Percentiles rank a stretch among this genome's conserved stretches.
These are phyloP conservation scores for Scyliorhinus canicula DNA, from an alignment of 2,797 vertebrate genomes.

Conservation along the genomic window DNA sequence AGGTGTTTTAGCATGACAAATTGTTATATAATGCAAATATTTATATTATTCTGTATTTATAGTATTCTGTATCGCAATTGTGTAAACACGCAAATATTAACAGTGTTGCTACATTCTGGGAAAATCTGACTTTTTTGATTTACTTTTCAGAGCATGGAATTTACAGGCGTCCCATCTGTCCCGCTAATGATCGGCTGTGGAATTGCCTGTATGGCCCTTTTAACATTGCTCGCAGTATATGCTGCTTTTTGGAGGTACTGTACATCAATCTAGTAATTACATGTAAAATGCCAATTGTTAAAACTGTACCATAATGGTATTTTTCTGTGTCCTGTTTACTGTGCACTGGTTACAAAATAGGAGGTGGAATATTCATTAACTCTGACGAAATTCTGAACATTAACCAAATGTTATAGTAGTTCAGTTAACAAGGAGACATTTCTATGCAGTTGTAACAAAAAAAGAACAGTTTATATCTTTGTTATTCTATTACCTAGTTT, in stretches of 20 bases:
- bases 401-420: not conserved
- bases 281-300: not conserved
- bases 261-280: not conserved
- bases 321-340: not conserved
- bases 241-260: conserved; percentile 92
- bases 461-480: not conserved
- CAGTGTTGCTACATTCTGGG: not conserved
- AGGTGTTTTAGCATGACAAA: not conserved
- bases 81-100: not conserved
- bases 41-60: not conserved
- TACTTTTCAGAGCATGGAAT: conserved; percentile 77
- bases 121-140: conserved; percentile 3
- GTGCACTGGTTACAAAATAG: not conserved
- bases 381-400: too few species aligned
- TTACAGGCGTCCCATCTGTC: conserved; percentile 78
- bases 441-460: not conserved
- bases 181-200: conserved; percentile 96
- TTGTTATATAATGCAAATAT: not conserved
- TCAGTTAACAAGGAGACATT: not conserved
- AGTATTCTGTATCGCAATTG: not conserved
- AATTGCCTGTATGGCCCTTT: conserved; percentile 86
- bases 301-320: not conserved
- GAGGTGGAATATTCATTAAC: not conserved
- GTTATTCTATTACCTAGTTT: not conserved
- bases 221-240: conserved; percentile 89